Base-by-base conservation (phyloP, 2,888 invertebrate species). In the Ecliptopera silaceata region DNA sequence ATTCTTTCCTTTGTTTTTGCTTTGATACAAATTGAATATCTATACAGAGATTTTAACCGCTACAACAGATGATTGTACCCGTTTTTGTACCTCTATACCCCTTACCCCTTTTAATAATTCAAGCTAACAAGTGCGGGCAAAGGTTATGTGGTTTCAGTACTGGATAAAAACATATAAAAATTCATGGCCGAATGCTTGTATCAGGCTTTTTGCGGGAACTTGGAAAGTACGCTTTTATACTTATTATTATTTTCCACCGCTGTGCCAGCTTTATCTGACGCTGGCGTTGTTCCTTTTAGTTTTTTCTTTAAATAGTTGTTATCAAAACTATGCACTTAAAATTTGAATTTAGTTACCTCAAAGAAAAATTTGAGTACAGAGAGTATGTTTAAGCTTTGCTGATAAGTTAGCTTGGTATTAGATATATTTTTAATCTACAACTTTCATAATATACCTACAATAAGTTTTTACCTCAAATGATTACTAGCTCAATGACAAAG, bases 41-140 rank as follows among this genome's bases (percentile, higher is more conserved):
- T 62, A 63, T 61, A 60, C 58, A 26, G 5, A 42, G 48, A 22
- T 48, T 56, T 54, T 43, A 48, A 47, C 29, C 13, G 26, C 26
- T 26, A 26, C 26, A 26, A 26, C 26, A 26, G 20, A 0, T 26
- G 26, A 26, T 26, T 26, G 8, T 22, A 22, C 26, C 26, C 26
- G 38, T 13, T 50, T 56, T 53, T 11, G 29, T 34, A 17, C 5
- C 31, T 42, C 42, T 34, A 42, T 22, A 32, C 31, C 18, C 36
- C 62, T 63, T 64, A 50, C 47, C 66, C 62, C 61, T 64, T 72
- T 80, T 77, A 79, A 77, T 80, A 80, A 82, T 82, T 81, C 76
- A 77, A 70, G 72, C 71, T 77, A 80, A 80, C 59, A 64, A 61
- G 62, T 57, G 55, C 45, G 53, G 53, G 61, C 54, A 64, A 64